Base-by-base conservation (phyloP, 2,797 vertebrate genomes). In the Danionella dracula region DNA sequence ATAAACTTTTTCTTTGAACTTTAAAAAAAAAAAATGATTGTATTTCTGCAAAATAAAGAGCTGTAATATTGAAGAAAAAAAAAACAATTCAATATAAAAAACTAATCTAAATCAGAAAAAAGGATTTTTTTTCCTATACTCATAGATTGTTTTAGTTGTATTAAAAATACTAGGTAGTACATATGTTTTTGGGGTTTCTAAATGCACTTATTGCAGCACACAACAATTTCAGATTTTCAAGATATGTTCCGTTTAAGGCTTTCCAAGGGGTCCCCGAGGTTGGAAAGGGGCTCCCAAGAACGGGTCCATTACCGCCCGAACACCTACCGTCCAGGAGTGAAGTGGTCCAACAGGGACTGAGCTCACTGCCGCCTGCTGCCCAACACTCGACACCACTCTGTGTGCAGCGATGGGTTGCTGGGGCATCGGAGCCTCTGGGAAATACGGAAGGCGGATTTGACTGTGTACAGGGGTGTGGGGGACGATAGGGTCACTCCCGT, bases 271-370 rank as follows among this genome's bases (percentile, higher is more conserved):
- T 73, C 79, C 87, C 85, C 89, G 80, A 8, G 91, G 85, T 60
- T 91, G 92, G 70, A 94, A 93, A 4, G 94, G 93, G 0, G 93
- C 92, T 0, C 87, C 82, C 2, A 88, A 68, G 12, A 95, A 94
- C 0, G 93, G 93, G 69, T 96, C 93, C 2, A 73, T 75, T 40
- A 82, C 72, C 9, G 79, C 40, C 56, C 76, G 54, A n/a, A 84
- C 83, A 9, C 82, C 85, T 7, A 89, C 76, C 44, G 80, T 85
- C 89, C 90, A 89, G 60, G 91, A 90, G 67, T 92, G 85, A 53
- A 93, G 85, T 0, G 95, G 87, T 15, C 86, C 83, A 4, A 95
- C 86, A 0, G 92, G 89, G 4, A 96, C 90, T 0, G 96, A 96
- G 1, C 90, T 92, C 21, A 93, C 81, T 0, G 94, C 88, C 0